A percentile compares a stretch with the other conserved stretches of the same genome.
Conservation (phyloP, 2,888 invertebrate genomes). For the Amorpha juglandis region DNA sequence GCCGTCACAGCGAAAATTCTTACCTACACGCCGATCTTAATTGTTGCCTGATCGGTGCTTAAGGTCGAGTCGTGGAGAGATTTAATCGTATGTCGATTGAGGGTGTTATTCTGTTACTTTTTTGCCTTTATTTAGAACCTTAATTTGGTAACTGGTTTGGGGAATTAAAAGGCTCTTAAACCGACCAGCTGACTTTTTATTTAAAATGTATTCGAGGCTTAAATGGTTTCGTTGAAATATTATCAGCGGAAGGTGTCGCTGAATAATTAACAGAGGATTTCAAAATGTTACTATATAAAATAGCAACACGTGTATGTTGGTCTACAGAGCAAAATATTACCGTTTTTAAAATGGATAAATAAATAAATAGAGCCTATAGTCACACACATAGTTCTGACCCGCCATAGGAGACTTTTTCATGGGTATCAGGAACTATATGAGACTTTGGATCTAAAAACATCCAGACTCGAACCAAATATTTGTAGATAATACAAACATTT, state of each 20-base stretch:
- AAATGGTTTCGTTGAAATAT: background rate
- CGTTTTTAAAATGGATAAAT: no score
- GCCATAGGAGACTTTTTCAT: no score
- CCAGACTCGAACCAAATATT: no score
- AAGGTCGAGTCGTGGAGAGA: slow-evolving; percentile 52
- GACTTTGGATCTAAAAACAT: no score
- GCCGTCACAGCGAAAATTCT: slow-evolving; percentile 54
- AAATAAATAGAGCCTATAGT: no score
- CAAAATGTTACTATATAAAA: no score
- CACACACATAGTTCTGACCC: no score
- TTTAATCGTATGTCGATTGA: slow-evolving; percentile 48
- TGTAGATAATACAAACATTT: no score
- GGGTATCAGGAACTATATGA: no score
- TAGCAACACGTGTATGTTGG: no score
- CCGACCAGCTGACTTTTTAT: background rate
- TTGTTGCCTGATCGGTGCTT: slow-evolving; percentile 58
- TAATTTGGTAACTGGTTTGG: slow-evolving; percentile 16
- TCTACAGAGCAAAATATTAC: no score
- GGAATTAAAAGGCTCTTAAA: slow-evolving; percentile 17
- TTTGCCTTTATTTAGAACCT: slow-evolving; percentile 18
- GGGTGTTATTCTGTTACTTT: slow-evolving; percentile 49
- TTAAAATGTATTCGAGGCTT: background rate
- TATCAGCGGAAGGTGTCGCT: background rate
- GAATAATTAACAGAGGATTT: no score
- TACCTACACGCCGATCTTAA: slow-evolving; percentile 55